Conservation (phyloP, 2,113 vertebrate species). For the Fregata magnificens region DNA sequence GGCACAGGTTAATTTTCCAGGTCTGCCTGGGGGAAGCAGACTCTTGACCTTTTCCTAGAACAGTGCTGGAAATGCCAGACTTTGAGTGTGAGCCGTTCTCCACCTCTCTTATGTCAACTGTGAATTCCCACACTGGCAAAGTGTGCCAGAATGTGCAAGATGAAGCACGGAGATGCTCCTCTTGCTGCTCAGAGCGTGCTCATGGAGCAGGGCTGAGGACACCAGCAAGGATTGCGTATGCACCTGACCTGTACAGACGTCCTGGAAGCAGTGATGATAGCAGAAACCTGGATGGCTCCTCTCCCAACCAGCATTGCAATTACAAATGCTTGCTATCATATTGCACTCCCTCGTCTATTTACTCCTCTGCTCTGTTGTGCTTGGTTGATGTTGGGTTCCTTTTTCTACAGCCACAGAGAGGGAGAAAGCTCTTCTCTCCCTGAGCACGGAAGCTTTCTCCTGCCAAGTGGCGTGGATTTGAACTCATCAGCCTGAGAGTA, state of each 20-base stretch:
- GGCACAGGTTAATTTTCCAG: background rate
- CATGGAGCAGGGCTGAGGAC: background rate
- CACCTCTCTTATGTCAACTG: background rate
- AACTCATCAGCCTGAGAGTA: background rate
- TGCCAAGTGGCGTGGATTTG: background rate
- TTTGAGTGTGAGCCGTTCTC: background rate
- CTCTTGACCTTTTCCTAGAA: background rate
- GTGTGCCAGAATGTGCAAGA: background rate
- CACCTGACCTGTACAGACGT: background rate
- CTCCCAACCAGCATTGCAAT: background rate
- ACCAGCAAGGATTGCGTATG: accelerated
- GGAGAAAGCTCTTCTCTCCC: background rate
- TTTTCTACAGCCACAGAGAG: background rate
- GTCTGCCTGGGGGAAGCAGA: background rate
- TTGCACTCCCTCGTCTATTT: background rate
- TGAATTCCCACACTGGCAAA: background rate
- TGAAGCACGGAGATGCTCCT: accelerated
- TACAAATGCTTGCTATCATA: accelerated
- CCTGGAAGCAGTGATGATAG: background rate
- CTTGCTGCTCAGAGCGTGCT: background rate
- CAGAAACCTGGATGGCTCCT: background rate
- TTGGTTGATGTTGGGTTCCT: background rate
- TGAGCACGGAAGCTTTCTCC: background rate
- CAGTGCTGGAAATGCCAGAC: background rate
- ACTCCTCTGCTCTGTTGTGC: background rate